Conservation (phyloP, 2,888 invertebrate genomes). For the Drosophila kanekoi region DNA sequence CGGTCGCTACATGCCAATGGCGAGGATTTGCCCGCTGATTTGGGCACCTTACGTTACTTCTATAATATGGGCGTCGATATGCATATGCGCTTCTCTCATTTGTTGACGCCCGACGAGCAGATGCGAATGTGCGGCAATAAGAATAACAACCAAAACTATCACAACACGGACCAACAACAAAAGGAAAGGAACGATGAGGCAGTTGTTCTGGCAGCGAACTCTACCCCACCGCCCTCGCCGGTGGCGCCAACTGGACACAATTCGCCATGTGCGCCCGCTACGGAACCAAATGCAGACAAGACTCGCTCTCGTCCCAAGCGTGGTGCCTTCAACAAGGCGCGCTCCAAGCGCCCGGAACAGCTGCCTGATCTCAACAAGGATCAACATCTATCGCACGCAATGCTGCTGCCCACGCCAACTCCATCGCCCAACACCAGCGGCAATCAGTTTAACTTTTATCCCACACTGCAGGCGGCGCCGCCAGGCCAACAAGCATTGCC, state of each 20-base stretch:
- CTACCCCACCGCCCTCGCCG: conserved; percentile 46
- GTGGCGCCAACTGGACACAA: conserved; percentile 2
- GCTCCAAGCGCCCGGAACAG: conserved; percentile 54
- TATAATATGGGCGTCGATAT: conserved; percentile 89
- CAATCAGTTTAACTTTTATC: conserved; percentile 58
- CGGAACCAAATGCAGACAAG: conserved; percentile 13
- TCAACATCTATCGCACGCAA: conserved; percentile 45
- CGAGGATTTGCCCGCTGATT: conserved; percentile 85
- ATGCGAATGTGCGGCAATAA: neutral
- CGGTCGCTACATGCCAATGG: conserved; percentile 75
- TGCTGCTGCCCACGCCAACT: conserved; percentile 62
- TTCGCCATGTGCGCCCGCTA: neutral
- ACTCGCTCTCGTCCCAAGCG: conserved; percentile 5
- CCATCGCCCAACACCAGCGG: conserved; percentile 57
- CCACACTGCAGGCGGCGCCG: conserved; percentile 10
- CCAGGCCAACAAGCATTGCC: conserved; percentile 20
- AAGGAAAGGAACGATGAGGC: conserved; percentile 13
- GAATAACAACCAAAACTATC: conserved; percentile 12
- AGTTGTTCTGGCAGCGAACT: neutral
- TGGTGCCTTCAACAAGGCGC: conserved; percentile 16
- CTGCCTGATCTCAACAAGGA: conserved; percentile 38
- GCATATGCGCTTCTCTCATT: conserved; percentile 40
- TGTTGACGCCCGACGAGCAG: conserved; percentile 18
- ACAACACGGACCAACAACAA: conserved; percentile 52
- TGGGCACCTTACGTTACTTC: conserved; percentile 88